Conservation (phyloP, 2,113 vertebrate species). For the Triplophysa dalaica region DNA sequence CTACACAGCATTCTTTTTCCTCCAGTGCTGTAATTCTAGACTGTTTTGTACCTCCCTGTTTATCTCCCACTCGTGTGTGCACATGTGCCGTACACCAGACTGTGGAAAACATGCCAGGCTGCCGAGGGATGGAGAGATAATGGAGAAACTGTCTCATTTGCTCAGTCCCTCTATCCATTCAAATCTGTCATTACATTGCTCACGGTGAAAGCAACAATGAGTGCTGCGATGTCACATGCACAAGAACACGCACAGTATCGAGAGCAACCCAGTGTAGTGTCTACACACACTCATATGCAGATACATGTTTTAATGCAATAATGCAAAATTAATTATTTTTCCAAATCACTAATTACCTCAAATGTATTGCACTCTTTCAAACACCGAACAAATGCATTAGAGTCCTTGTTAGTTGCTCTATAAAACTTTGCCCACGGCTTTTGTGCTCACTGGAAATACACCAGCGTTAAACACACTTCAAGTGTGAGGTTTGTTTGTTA, state of each 20-base stretch:
- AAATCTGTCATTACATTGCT: conserved; percentile 13
- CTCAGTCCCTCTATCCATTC: conserved; percentile 27
- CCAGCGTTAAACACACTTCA: background rate
- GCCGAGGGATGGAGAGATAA: conserved; percentile 22
- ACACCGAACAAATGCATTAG: background rate
- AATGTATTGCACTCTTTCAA: conserved; percentile 21
- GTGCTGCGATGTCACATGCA: background rate
- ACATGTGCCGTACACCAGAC: conserved; percentile 7
- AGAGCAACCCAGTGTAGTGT: background rate
- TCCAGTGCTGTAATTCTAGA: background rate
- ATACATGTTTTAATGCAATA: conserved; percentile 9
- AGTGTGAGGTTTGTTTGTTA: conserved; percentile 13
- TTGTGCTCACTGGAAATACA: background rate
- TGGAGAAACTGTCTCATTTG: conserved; percentile 34
- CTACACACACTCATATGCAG: conserved; percentile 11
- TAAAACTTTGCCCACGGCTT: conserved; percentile 29
- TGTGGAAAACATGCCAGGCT: conserved; percentile 27
- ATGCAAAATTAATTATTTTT: background rate
- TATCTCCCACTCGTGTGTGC: conserved; percentile 1
- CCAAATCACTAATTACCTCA: conserved; percentile 4
- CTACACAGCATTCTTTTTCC: background rate
- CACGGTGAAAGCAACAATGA: background rate
- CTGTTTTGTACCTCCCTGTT: conserved; percentile 14
- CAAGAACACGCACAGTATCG: background rate
- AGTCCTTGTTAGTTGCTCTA: background rate